Conservation (phyloP, 1,140 invertebrate species). For the Steinernema feltiae region DNA sequence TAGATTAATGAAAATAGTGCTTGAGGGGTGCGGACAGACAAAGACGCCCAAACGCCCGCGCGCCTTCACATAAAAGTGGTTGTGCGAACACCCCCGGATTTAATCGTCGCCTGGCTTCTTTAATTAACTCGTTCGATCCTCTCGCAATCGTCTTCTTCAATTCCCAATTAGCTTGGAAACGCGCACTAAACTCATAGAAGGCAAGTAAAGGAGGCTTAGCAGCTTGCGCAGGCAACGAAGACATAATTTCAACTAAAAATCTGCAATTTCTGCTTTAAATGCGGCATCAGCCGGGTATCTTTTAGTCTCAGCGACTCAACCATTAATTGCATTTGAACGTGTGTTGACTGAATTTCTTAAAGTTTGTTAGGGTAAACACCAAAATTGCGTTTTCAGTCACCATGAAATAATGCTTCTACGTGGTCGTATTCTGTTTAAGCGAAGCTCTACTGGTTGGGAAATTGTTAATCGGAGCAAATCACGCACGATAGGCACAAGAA, state of each 20-base stretch:
- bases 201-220: background rate
- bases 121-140: background rate
- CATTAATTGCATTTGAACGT: too few relatives aligned
- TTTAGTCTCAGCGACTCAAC: too few relatives aligned
- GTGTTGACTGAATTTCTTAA: too few relatives aligned
- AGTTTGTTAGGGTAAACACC: too few relatives aligned
- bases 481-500: background rate
- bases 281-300: too few relatives aligned
- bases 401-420: too few relatives aligned
- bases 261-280: too few relatives aligned
- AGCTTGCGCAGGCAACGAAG: background rate
- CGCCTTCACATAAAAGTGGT: background rate
- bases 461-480: background rate
- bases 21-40: too few relatives aligned
- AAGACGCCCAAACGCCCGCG: background rate
- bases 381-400: too few relatives aligned
- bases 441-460: background rate
- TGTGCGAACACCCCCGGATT: conserved; percentile 7
- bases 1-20: background rate
- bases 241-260: background rate
- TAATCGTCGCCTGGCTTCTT: background rate
- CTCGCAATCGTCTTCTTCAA: background rate
- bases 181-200: background rate
- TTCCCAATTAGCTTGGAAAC: background rate
- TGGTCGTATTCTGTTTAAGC: background rate